Base-by-base conservation (phyloP, 2,888 invertebrate genomes). In the Branchipolynoe longqiensis region DNA sequence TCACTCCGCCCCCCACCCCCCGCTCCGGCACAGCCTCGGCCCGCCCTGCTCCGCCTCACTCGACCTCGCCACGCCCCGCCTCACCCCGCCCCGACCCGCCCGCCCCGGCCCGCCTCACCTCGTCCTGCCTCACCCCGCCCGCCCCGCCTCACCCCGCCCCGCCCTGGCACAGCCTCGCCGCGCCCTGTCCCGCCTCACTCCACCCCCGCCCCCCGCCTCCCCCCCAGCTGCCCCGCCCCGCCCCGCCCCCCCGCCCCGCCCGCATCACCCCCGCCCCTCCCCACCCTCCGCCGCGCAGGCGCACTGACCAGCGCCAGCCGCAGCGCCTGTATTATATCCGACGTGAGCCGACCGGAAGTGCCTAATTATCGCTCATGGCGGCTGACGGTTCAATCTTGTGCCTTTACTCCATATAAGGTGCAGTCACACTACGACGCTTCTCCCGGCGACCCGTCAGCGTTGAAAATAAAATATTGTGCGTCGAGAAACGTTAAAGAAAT, bases 381-480 rank as follows among this genome's bases (percentile, higher is more conserved):
- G 54, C 48, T 78, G 78, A 78, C 78, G 78, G 78, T 78, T 78
- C 78, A 78, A 78, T 78, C 78, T 73, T 78, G 78, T 3, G 48
- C 48, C 78, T 48, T 78, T n/a, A n/a, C n/a, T n/a, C n/a, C n/a
- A n/a, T n/a, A n/a, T n/a, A n/a, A n/a, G n/a, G n/a, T n/a, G n/a
- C n/a, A n/a, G n/a, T n/a, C n/a, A n/a, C n/a, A n/a, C n/a, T n/a
- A n/a, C n/a, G n/a, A n/a, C n/a, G n/a, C n/a, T n/a, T n/a, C n/a
- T n/a, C n/a, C n/a, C n/a, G n/a, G n/a, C n/a, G n/a, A n/a, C n/a
- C n/a, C n/a, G n/a, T n/a, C n/a, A n/a, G n/a, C n/a, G n/a, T n/a
- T n/a, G n/a, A n/a, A n/a, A n/a, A n/a, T n/a, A n/a, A n/a, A n/a
- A n/a, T n/a, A n/a, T n/a, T n/a, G n/a, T n/a, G n/a, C n/a, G n/a